Conservation (phyloP, 2,113 vertebrate genomes). For the Turnix velox region DNA sequence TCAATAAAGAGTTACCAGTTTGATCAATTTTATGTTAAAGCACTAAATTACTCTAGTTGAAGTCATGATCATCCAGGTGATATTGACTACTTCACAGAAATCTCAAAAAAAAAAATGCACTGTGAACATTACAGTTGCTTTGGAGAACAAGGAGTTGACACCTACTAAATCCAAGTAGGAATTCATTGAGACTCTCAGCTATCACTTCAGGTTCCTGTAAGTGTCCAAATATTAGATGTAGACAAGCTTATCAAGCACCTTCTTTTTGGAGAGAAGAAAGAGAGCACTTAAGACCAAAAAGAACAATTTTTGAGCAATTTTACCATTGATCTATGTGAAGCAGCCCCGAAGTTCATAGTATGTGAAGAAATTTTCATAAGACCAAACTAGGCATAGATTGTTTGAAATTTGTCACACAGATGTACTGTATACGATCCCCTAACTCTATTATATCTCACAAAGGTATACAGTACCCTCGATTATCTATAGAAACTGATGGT, state of each 20-base stretch:
- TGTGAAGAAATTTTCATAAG: background rate
- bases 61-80: background rate
- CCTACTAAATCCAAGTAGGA: background rate
- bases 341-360: background rate
- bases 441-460: background rate
- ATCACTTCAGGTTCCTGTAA: background rate
- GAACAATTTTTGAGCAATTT: background rate
- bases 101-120: background rate
- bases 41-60: background rate
- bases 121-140: background rate
- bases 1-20: too few species aligned
- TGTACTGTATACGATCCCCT: background rate
- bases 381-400: background rate
- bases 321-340: background rate
- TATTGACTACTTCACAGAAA: background rate
- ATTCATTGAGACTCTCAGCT: background rate
- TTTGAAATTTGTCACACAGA: background rate
- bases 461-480: background rate
- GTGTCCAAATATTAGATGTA: background rate
- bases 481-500: background rate
- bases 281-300: background rate
- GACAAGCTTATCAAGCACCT: background rate
- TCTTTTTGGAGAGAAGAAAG: background rate
- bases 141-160: background rate
- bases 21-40: background rate